Percentiles rank a stretch among this genome's conserved stretches.
Evolutionary conservation across 2,888 invertebrate genomes (phyloP).

Genomic region (Lysandra coridon): DNA sequence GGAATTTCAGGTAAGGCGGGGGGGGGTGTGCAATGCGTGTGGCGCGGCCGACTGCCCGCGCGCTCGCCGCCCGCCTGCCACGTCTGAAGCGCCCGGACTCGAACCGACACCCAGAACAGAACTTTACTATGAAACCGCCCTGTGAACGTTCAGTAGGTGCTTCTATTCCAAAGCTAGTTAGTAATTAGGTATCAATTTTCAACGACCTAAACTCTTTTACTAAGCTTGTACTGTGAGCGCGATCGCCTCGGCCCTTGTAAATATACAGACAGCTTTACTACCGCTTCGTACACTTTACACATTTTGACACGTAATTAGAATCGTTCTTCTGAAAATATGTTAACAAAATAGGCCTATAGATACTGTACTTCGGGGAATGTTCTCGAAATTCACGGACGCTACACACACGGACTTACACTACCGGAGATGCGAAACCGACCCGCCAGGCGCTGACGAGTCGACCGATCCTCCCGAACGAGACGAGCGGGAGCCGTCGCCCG

Average conservation of each 20-base stretch:
- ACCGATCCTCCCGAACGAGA: background rate
- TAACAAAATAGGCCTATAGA: conserved; percentile 59
- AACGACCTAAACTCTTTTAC: conserved; percentile 48
- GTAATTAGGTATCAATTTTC: conserved; percentile 39
- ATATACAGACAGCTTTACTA: conserved; percentile 65
- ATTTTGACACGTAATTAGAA: conserved; percentile 61
- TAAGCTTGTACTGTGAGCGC: conserved; percentile 62
- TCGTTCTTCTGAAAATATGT: conserved; percentile 53
- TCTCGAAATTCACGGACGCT: conserved; percentile 6
- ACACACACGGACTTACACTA: conserved; percentile 20
- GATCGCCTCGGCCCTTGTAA: conserved; percentile 59
- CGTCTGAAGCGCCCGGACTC: conserved; percentile 53
- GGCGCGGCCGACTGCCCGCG: conserved; percentile 66
- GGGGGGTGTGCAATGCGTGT: conserved; percentile 53
- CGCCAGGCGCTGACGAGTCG: conserved; percentile 4
- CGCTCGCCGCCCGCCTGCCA: conserved; percentile 68
- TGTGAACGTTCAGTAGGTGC: conserved; percentile 37
- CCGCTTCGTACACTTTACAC: conserved; percentile 71
- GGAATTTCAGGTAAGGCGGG: conserved; percentile 63
- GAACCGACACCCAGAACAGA: conserved; percentile 36
- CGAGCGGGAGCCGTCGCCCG: background rate
- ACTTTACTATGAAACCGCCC: conserved; percentile 30
- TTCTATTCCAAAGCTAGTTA: conserved; percentile 39
- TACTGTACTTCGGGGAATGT: conserved; percentile 29
- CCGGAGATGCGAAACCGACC: background rate